A percentile compares a stretch with the other conserved stretches of the same genome.
Conservation (phyloP, 2,797 vertebrate genomes). For the Lithobates pipiens region DNA sequence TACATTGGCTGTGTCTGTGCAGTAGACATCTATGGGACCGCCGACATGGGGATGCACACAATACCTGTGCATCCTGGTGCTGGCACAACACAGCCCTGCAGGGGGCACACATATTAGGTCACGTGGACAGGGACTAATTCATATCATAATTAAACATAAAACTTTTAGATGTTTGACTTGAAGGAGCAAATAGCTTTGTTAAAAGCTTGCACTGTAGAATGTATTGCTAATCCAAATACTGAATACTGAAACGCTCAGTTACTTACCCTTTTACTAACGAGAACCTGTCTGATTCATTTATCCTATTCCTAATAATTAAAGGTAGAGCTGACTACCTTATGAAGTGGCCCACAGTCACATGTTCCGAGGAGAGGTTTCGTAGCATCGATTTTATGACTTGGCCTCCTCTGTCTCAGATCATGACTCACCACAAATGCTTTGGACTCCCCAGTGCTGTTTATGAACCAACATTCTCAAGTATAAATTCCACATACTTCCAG, state of each 20-base stretch:
- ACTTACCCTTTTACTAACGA: background rate
- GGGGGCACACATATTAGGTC: too few relatives aligned
- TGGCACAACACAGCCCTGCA: too few relatives aligned
- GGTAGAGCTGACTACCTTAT: constrained; percentile 8
- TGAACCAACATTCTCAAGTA: constrained; percentile 45
- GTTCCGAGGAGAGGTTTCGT: constrained; percentile 46
- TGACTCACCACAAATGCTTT: constrained; percentile 59
- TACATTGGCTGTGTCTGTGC: too few relatives aligned
- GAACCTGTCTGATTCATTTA: background rate
- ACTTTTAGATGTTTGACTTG: too few relatives aligned
- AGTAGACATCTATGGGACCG: too few relatives aligned
- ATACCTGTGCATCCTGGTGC: too few relatives aligned
- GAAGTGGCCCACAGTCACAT: background rate
- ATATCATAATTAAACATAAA: too few relatives aligned
- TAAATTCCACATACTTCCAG: constrained; percentile 48
- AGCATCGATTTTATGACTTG: constrained; percentile 48
- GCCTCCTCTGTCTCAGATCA: constrained; percentile 35
- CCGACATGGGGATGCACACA: too few relatives aligned
- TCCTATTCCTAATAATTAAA: constrained; percentile 23
- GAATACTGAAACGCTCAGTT: background rate
- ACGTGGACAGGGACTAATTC: background rate
- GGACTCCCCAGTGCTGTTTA: constrained; percentile 44
- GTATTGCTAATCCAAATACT: background rate
- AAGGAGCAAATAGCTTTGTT: too few relatives aligned
- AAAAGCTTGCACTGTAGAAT: too few relatives aligned